These are phyloP conservation scores for Meloidogyne chitwoodi DNA, from an alignment of 1,140 invertebrate species.

Conservation along the genomic window DNA sequence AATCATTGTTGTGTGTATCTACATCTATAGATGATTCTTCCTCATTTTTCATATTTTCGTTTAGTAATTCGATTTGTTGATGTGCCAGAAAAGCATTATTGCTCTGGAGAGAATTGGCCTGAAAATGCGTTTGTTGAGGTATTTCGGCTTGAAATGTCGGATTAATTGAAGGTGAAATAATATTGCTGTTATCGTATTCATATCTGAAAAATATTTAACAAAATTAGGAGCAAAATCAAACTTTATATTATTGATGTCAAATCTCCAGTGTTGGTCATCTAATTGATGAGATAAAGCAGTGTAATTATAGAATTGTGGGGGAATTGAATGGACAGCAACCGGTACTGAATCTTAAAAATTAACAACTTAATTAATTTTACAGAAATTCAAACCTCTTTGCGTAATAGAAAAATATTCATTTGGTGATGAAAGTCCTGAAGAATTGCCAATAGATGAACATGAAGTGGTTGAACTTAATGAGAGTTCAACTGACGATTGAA, in stretches of 20 bases:
- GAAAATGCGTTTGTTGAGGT: background rate
- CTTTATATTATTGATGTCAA: background rate
- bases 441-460: background rate
- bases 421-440: background rate
- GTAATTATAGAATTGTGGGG: background rate
- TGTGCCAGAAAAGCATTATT: background rate
- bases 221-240: background rate
- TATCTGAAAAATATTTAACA: constrained; percentile 5
- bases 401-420: background rate
- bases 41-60: background rate
- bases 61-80: background rate
- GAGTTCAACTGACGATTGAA: background rate
- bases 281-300: background rate
- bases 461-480: background rate
- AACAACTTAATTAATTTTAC: too few relatives aligned
- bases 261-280: background rate
- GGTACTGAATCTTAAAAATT: background rate
- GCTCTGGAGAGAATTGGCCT: background rate
- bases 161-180: background rate
- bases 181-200: constrained; percentile 8
- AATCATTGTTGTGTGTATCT: background rate
- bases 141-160: background rate
- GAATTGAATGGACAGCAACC: background rate
- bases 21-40: background rate
- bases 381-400: background rate